These are phyloP conservation scores for Aphaenogaster ashmeadi DNA, from an alignment of 1,140 invertebrate species.

Conservation along the genomic window DNA sequence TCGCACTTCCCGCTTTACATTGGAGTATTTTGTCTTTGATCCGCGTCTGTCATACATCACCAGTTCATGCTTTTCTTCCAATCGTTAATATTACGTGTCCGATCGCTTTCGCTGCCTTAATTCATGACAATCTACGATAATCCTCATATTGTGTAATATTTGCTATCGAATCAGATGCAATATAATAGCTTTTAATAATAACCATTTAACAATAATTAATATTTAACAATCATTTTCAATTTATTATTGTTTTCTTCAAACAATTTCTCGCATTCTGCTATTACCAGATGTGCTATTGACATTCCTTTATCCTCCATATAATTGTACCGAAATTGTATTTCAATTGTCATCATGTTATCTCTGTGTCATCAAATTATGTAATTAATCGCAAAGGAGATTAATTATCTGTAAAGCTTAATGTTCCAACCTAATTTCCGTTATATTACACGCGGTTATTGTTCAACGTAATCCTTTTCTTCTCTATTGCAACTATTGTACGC, in stretches of 20 bases:
- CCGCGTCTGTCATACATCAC: slow-evolving; percentile 53
- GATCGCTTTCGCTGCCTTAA: not conserved
- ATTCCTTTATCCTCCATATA: not conserved
- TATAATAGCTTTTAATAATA: not conserved
- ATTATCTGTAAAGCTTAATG: not conserved
- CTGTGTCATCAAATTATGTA: not conserved
- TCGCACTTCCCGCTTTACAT: slow-evolving; percentile 77
- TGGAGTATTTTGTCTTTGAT: slow-evolving; percentile 73
- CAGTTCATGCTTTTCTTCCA: not conserved
- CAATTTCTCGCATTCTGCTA: not conserved
- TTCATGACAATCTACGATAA: not conserved
- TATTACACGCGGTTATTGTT: not conserved
- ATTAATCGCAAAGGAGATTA: not conserved
- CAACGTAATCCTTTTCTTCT: not conserved
- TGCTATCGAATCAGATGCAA: not conserved
- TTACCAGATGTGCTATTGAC: not conserved
- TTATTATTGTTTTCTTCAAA: not conserved
- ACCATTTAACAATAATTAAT: not conserved
- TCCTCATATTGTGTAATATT: not conserved
- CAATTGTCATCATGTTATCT: not conserved
- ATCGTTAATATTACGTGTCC: not conserved
- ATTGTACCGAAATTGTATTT: slow-evolving; percentile 8
- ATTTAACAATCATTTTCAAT: not conserved
- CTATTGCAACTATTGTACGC: not conserved
- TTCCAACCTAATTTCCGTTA: not conserved